Base-by-base conservation (phyloP, 2,888 invertebrate species). In the Beris morrisii region DNA sequence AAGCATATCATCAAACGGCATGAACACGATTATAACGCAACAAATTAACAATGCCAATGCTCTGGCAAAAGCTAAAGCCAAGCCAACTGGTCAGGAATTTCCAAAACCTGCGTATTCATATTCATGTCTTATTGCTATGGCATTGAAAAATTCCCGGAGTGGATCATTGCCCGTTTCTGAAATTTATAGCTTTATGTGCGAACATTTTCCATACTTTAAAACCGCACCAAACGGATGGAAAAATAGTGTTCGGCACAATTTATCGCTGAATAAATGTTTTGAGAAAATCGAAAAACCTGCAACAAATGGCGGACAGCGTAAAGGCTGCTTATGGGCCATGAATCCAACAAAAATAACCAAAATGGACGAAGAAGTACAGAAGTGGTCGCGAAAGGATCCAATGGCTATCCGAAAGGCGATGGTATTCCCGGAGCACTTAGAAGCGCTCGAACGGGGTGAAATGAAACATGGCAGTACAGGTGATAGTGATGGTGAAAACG, bases 181-280 rank as follows among this genome's bases (percentile, higher is more conserved):
- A 83, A 98, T 98, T 73, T 98, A 98, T 81, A 95, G 93, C 79
- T 98, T 98, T 78, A 97, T 98, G 92, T 97, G 95, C 79, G 93
- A 95, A 81, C 96, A 98, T 80, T 98, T 98, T 78, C 98, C 98
- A 0, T 98, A 97, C 80, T 98, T 98, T 80, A 96, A 96, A 83
- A 97, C 95, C 1, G 98, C 98, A 9, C 97, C 97, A 28, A 94
- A 92, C 77, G 97, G 97, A 13, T 98, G 98, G 98, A 98, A 98
- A 82, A 98, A 98, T 79, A 97, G 97, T 4, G 97, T 98, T 1
- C 85, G 98, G 72, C 98, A 98, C 79, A 98, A 98, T 83, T 84
- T 98, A 73, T 97, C 96, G 72, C 82, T 98, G 73, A 98, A 98
- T 83, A 97, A 98, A 82, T 97, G 97, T 82, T 98, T 98, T 81